Evolutionary conservation across 2,888 invertebrate species (phyloP).

Genomic region (Lasioglossum oenotherae): DNA sequence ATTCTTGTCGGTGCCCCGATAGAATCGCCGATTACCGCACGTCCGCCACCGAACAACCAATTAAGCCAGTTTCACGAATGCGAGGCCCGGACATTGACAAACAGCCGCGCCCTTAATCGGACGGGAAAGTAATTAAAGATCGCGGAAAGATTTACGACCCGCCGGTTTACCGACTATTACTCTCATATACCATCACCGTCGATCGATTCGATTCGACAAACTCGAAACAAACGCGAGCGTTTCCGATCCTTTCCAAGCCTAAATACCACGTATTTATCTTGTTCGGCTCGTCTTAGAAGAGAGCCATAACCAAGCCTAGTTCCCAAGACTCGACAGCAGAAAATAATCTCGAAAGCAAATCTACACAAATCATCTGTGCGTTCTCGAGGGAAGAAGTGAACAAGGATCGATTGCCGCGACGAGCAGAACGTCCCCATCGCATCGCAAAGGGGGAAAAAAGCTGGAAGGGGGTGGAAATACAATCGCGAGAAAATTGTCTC

Average conservation of each 20-base stretch:
- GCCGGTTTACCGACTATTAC: slow-evolving; percentile 29
- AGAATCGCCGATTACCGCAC: background rate
- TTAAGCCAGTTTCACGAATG: slow-evolving; percentile 50
- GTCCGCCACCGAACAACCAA: slow-evolving; percentile 32
- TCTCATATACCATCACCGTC: slow-evolving; percentile 33
- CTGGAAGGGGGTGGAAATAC: background rate
- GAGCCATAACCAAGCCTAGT: too few species aligned
- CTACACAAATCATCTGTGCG: background rate
- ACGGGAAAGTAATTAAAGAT: slow-evolving; percentile 58
- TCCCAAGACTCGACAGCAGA: too few species aligned
- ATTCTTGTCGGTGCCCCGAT: background rate
- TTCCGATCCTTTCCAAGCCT: background rate
- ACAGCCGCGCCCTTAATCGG: slow-evolving; percentile 39
- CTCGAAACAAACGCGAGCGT: background rate
- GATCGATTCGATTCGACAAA: slow-evolving; percentile 22
- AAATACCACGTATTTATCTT: too few species aligned
- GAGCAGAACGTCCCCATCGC: background rate
- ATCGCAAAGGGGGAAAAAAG: background rate
- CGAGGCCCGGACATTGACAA: slow-evolving; percentile 59
- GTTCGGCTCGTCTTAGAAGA: background rate
- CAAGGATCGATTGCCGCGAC: background rate
- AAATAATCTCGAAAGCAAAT: background rate
- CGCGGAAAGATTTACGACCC: slow-evolving; percentile 58
- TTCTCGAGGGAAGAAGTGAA: background rate
- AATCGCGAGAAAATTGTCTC: background rate